Conservation (phyloP, 2,113 vertebrate species). For the Chlamydotis undulata region DNA sequence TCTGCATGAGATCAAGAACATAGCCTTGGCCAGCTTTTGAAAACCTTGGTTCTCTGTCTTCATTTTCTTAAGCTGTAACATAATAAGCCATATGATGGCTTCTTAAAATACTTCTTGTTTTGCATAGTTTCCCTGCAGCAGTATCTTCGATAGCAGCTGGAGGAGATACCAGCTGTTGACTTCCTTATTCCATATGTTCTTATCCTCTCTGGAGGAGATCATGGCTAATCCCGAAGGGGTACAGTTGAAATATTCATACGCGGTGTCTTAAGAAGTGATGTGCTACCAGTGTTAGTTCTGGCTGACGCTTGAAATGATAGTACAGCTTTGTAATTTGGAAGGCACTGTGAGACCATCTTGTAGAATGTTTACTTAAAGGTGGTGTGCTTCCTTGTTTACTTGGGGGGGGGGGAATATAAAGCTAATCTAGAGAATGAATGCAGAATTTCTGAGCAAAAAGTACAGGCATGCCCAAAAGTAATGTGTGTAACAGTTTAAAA, state of each 20-base stretch:
- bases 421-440: not conserved
- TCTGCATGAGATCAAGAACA: not conserved
- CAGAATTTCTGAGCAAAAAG: not conserved
- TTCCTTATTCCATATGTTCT: not conserved
- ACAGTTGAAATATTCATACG: not conserved
- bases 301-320: not conserved
- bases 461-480: rapidly evolving
- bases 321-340: not conserved
- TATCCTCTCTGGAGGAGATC: not conserved
- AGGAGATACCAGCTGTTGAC: not conserved
- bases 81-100: not conserved
- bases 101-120: slow-evolving; percentile 21
- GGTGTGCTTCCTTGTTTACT: not conserved
- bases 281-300: not conserved
- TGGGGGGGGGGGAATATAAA: rapidly evolving
- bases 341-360: not conserved
- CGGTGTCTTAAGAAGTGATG: not conserved
- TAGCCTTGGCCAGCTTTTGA: not conserved
- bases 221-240: not conserved
- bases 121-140: not conserved
- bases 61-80: not conserved
- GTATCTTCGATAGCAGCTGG: not conserved
- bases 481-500: not conserved
- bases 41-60: not conserved
- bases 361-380: not conserved